Base-by-base conservation (phyloP, 2,113 vertebrate species). In the Planiliza haematocheilus region DNA sequence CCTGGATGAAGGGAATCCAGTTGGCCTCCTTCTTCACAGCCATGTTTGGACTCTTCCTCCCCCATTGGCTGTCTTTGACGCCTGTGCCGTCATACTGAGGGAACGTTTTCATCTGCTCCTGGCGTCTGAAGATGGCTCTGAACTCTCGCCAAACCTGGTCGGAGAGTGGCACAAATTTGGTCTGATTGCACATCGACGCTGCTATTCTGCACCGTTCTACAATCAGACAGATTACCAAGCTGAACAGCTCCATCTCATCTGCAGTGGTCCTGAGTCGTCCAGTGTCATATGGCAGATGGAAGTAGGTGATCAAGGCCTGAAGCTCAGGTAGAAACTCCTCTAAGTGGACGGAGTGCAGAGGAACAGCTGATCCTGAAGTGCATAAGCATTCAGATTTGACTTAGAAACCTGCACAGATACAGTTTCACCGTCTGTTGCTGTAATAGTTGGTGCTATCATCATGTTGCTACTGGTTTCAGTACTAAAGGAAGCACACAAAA, bases 1-100 rank as follows among this genome's bases (percentile, higher is more conserved):
- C 89, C 91, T 93, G 93, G 49, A 93, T 86, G 72, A 93, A 95
- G 51, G 87, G 75, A 60, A 93, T 88, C 91, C 91, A 95, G 69
- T 85, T 88, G 34, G 91, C 92, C 82, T 18, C 92, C 72, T 95
- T 95, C 86, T 82, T 93, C 46, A 94, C 82, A 74, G 93, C 72
- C 66, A 56, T 74, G 50, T 52, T 50, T 30, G 71, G 72, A 42
- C 78, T 88, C 77, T 74, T 82, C 61, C 86, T 65, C 45, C 76
- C 83, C 82, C 83, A 84, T 30, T 73, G 89, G 41, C 90, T 83
- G 3, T 45, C 80, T 43, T 36, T 41, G 41, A 88, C 85, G 36
- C 86, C 68, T 0, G 80, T 74, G 11, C 84, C 2, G 1, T 88
- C 86, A n/a, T 93, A 94, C 74, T 88, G 77, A 41, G 83, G 91